phyloP scores from a whole-genome alignment of 1,140 invertebrate genomes.

The Drosophila navojoa region DNA sequence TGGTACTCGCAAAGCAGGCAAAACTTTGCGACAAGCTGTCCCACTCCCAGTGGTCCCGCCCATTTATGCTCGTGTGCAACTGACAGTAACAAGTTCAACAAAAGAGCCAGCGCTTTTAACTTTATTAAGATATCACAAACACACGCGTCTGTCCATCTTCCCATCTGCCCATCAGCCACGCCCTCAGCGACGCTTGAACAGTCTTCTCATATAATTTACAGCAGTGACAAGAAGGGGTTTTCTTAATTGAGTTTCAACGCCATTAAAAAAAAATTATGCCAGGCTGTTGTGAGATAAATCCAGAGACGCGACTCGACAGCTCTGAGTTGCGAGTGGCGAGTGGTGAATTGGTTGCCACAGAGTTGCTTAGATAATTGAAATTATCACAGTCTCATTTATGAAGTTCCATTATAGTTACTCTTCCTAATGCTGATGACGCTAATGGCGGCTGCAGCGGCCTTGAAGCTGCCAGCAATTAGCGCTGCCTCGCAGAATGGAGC shows the following conservation, averaged over 20 bases:
- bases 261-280: slow-evolving; percentile 74
- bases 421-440: slow-evolving; percentile 56
- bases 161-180: not conserved
- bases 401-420: slow-evolving; percentile 55
- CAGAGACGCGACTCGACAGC: not conserved
- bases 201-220: slow-evolving; percentile 65
- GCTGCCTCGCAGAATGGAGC: not conserved
- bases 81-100: slow-evolving; percentile 75
- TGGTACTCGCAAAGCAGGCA: slow-evolving; percentile 25
- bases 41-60: not conserved
- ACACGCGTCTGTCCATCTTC: slow-evolving; percentile 35
- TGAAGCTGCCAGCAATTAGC: slow-evolving; percentile 36
- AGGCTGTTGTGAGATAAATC: slow-evolving; percentile 19
- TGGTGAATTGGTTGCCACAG: slow-evolving; percentile 18
- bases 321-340: not conserved
- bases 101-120: slow-evolving; percentile 68
- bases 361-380: slow-evolving; percentile 47
- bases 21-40: slow-evolving; percentile 50
- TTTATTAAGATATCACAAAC: slow-evolving; percentile 79
- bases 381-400: slow-evolving; percentile 59
- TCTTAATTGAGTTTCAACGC: slow-evolving; percentile 75
- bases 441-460: slow-evolving; percentile 59
- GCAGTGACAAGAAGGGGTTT: slow-evolving; percentile 65
- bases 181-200: slow-evolving; percentile 29
- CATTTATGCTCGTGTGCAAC: slow-evolving; percentile 45